Conservation (phyloP, 2,113 vertebrate genomes). For the Alosa alosa region DNA sequence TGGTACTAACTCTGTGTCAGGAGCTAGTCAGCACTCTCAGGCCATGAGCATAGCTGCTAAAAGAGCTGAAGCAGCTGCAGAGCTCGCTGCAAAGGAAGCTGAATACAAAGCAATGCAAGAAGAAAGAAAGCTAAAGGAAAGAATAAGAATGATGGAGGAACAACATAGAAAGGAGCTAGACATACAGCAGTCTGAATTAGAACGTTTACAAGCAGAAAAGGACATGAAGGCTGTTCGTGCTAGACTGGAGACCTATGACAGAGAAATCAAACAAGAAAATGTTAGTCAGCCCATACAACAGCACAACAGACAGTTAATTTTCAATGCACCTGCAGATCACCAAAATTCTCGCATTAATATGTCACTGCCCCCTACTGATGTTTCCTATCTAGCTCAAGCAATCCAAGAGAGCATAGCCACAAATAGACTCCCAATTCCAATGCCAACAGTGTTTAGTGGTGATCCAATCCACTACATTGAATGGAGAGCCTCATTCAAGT, state of each 20-base stretch:
- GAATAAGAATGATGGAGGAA: constrained; percentile 26
- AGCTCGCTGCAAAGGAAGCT: constrained; percentile 35
- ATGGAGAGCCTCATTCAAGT: not conserved
- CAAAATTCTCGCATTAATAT: not conserved
- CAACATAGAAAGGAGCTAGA: constrained; percentile 3
- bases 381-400: constrained; percentile 17
- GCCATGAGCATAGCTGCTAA: not conserved
- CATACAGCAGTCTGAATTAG: not conserved
- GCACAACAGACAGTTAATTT: too few relatives aligned
- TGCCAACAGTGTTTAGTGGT: not conserved
- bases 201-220: constrained; percentile 30
- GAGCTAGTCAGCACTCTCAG: not conserved
- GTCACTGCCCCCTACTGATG: not conserved
- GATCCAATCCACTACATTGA: constrained; percentile 20
- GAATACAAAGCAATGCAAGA: constrained; percentile 23
- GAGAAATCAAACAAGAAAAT: constrained; percentile 28
- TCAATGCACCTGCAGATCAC: not conserved
- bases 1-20: not conserved
- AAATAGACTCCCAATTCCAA: too few relatives aligned
- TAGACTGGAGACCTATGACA: constrained; percentile 26
- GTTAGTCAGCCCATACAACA: not conserved
- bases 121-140: constrained; percentile 32
- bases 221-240: constrained; percentile 27
- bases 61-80: constrained; percentile 31
- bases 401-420: constrained; percentile 6